phyloP scores from a whole-genome alignment of 2,797 vertebrate species.

The Rhadinocentrus ornatus region DNA sequence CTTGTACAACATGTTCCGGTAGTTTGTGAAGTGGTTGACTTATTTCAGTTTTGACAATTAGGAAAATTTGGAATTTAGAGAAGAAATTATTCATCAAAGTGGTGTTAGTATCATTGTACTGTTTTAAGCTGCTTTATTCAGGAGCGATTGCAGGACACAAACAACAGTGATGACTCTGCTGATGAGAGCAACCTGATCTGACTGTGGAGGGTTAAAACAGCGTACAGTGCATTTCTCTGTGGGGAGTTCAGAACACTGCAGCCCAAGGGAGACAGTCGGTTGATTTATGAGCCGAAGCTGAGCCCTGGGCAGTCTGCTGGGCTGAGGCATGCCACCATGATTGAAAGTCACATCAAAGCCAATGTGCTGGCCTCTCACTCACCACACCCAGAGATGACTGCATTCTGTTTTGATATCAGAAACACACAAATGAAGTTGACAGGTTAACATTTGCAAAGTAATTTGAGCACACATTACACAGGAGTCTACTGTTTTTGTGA shows the following conservation, averaged over 20 bases:
- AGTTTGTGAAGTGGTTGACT: neutral
- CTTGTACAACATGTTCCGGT: too few relatives aligned
- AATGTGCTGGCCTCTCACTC: constrained; percentile 60
- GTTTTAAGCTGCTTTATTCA: neutral
- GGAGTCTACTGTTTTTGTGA: constrained; percentile 45
- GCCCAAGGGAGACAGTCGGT: constrained; percentile 52
- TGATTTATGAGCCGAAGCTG: constrained; percentile 77
- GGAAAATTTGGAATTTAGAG: neutral
- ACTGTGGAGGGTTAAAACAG: constrained; percentile 59
- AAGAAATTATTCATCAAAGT: neutral
- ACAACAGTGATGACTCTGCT: constrained; percentile 7
- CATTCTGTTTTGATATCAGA: constrained; percentile 64
- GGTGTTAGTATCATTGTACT: neutral
- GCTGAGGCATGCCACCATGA: constrained; percentile 61
- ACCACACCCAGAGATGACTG: constrained; percentile 60
- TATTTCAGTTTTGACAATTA: neutral
- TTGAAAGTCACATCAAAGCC: constrained; percentile 72
- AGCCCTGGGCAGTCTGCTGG: constrained; percentile 45
- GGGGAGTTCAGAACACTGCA: constrained; percentile 64
- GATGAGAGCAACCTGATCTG: constrained; percentile 33
- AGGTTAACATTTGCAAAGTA: constrained; percentile 66
- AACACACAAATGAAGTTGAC: constrained; percentile 63
- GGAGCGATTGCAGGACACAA: neutral
- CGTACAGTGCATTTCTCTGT: constrained; percentile 44
- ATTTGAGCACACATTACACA: constrained; percentile 57